These are phyloP conservation scores for Idaea dimidiata DNA, from an alignment of 2,888 invertebrate species.

Conservation along the genomic window DNA sequence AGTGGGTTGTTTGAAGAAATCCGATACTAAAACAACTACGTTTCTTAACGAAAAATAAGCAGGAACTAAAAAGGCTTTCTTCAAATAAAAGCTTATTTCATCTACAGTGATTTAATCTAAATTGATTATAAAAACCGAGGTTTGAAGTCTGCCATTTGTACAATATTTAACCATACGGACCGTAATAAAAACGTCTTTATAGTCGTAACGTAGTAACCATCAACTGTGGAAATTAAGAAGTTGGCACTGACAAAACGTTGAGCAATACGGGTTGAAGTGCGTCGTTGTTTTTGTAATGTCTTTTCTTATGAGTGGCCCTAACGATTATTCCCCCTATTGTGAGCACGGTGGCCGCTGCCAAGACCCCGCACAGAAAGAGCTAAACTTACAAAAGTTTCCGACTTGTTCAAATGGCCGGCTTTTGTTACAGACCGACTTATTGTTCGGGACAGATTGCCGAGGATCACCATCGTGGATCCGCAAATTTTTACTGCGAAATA, in stretches of 20 bases:
- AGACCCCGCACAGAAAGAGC: conserved; percentile 73
- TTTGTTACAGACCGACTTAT: conserved; percentile 79
- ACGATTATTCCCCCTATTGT: conserved; percentile 77
- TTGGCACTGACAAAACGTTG: conserved; percentile 67
- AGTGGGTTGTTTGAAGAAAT: neutral
- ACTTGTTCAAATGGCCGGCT: conserved; percentile 79
- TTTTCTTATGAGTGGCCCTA: conserved; percentile 75
- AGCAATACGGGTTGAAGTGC: conserved; percentile 67
- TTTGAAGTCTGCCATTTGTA: neutral
- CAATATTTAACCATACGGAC: neutral
- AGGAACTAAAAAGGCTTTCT: neutral
- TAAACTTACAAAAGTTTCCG: conserved; percentile 79
- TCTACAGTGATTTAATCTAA: neutral
- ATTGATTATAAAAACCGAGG: neutral
- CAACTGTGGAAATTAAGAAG: conserved; percentile 52
- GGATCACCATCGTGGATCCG: conserved; percentile 64
- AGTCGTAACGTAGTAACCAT: conserved; percentile 29
- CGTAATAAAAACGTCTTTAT: conserved; percentile 22
- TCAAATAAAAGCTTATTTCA: neutral
- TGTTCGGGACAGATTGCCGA: conserved; percentile 78
- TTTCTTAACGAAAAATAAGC: neutral
- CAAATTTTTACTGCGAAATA: conserved; percentile 47
- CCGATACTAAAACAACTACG: neutral
- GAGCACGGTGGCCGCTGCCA: conserved; percentile 67
- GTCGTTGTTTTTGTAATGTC: conserved; percentile 76